Evolutionary conservation across 2,888 invertebrate species (phyloP).

Genomic region (Calameuta pallipes): DNA sequence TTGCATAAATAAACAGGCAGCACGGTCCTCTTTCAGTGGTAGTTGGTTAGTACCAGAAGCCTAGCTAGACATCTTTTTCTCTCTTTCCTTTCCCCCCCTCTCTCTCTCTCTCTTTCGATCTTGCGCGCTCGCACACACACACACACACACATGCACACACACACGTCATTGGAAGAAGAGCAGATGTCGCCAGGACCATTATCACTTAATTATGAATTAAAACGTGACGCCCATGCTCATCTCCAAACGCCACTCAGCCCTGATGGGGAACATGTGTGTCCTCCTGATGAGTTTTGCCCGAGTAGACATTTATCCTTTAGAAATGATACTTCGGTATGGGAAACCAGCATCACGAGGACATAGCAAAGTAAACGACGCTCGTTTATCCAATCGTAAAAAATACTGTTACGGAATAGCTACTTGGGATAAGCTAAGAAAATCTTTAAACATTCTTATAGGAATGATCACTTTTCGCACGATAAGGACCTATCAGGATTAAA

Average conservation of each 20-base stretch:
- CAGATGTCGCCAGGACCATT: conserved; percentile 22
- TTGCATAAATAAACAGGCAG: conserved; percentile 22
- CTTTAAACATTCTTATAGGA: too few species aligned
- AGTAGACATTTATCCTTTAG: conserved; percentile 7
- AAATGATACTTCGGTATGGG: conserved; percentile 5
- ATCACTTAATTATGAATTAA: conserved; percentile 26
- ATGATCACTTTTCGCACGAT: too few species aligned
- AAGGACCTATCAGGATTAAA: too few species aligned
- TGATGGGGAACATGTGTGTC: conserved; percentile 34
- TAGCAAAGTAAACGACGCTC: too few species aligned
- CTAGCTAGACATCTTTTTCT: neutral
- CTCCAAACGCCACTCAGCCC: conserved; percentile 28
- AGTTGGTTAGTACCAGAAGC: too few species aligned
- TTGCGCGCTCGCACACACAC: neutral
- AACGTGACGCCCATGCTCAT: conserved; percentile 14
- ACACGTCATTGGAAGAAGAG: conserved; percentile 5
- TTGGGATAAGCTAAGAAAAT: too few species aligned
- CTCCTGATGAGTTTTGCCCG: conserved; percentile 29
- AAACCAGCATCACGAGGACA: neutral
- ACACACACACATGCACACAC: neutral
- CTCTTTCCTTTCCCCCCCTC: neutral
- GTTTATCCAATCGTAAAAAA: too few species aligned
- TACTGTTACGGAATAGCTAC: too few species aligned
- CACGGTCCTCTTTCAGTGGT: conserved; percentile 14
- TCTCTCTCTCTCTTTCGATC: neutral